phyloP scores from a whole-genome alignment of 2,113 vertebrate species.

The Trematomus loennbergii region DNA sequence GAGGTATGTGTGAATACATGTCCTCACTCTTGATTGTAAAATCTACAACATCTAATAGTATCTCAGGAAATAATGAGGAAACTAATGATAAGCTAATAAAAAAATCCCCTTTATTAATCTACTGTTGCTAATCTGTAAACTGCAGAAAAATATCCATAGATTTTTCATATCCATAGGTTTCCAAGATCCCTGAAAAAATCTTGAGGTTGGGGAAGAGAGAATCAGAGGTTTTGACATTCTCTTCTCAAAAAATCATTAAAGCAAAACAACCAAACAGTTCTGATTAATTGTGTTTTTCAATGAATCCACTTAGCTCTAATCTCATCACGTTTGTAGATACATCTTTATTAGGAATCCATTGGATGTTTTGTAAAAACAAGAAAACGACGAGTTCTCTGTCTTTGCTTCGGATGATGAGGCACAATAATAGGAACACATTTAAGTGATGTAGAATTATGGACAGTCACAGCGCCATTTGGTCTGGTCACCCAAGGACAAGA shows the following conservation, averaged over 20 bases:
- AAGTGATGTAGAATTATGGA: neutral
- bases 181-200: neutral
- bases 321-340: too few species aligned
- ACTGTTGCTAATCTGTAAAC: too few species aligned
- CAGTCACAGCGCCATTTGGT: neutral
- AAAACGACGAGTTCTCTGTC: neutral
- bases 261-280: too few species aligned
- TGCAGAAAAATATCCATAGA: neutral
- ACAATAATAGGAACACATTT: neutral
- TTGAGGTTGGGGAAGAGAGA: neutral
- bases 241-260: too few species aligned
- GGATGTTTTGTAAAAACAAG: neutral
- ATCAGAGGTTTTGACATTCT: neutral
- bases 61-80: neutral
- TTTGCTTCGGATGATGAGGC: neutral
- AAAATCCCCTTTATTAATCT: too few species aligned
- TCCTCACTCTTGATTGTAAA: neutral
- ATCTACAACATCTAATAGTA: neutral
- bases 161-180: neutral
- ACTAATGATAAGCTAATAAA: neutral
- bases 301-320: neutral
- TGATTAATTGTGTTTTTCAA: neutral
- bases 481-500: neutral
- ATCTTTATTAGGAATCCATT: neutral
- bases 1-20: neutral